Evolutionary conservation across 1,140 invertebrate genomes (phyloP), one percentile per base, ranked within the genome.

Genomic region (Brachystomella parvula): DNA sequence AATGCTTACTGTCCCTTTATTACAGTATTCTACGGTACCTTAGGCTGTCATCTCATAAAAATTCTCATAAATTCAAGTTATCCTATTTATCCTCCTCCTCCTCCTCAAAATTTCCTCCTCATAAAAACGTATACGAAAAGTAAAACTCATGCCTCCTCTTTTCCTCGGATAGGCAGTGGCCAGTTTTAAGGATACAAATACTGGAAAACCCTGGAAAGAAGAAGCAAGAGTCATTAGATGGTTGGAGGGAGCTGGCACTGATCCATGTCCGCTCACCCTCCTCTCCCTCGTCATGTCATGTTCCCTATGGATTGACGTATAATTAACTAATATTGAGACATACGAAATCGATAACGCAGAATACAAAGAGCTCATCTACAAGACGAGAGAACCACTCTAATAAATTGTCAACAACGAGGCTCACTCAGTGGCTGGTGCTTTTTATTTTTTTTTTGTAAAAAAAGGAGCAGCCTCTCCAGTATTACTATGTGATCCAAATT

Each of bases 291-390:
- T 15, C 49, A 53, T 24, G 21, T 44, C 9, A 9, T 15, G 3
- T 15, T 53, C 3, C 49, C 9, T 19, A 15, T 53, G 6, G 49
- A 53, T 53, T 53, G 49, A 53, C 49, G 49, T 53, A 15, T 53
- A 53, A 53, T 53, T 53, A 53, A 53, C 49, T 53, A 9, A 15
- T 24, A 53, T 53, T 53, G 49, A 24, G 39, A 44, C 39, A 12
- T 44, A 26, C n/a, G 49, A 24, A 53, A 53, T 53, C 49, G 49
- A 53, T 53, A n/a, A n/a, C n/a, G n/a, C n/a, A 6, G 24, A 53
- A 53, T 53, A 19, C 15, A 53, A 15, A 26, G 12, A 26, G 15
- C 49, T 53, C 49, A 53, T 53, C 39, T 44, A n/a, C n/a, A n/a
- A n/a, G n/a, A n/a, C 39, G n/a, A 44, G 9, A n/a, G 39, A n/a